phyloP scores from a whole-genome alignment of 2,888 invertebrate species.

The Drosophila cognata region DNA sequence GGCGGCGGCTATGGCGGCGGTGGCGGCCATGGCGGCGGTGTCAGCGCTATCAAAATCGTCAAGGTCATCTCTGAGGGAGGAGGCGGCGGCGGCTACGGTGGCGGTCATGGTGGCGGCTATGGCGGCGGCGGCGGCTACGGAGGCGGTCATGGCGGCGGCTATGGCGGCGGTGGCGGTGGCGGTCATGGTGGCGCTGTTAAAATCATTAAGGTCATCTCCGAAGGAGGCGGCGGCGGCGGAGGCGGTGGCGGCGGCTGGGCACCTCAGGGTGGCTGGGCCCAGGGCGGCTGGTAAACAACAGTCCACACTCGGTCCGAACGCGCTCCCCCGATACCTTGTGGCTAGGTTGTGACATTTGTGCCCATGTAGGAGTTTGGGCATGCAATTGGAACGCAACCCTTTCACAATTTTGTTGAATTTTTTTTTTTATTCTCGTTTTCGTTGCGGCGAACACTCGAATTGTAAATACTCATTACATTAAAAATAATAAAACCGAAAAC shows the following conservation, averaged over 20 bases:
- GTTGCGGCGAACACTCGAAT: conserved; percentile 27
- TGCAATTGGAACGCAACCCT: conserved; percentile 15
- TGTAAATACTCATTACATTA: conserved; percentile 56
- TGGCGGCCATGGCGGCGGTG: conserved; percentile 23
- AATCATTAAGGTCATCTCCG: conserved; percentile 51
- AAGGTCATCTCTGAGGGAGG: conserved; percentile 5
- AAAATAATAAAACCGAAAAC: conserved; percentile 18
- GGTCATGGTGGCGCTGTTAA: conserved; percentile 37
- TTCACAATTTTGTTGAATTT: conserved; percentile 23
- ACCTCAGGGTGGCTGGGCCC: conserved; percentile 64
- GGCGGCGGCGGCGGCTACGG: conserved; percentile 25
- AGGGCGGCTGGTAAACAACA: conserved; percentile 59
- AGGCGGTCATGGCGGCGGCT: conserved; percentile 36
- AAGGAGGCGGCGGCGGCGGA: conserved; percentile 33
- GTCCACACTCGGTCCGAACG: conserved; percentile 2
- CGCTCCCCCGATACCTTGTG: conserved; percentile 9
- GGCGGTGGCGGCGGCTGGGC: conserved; percentile 57
- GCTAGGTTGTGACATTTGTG: conserved; percentile 1
- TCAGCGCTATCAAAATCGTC: too few species aligned
- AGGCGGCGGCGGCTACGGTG: conserved; percentile 40
- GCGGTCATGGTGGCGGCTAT: conserved; percentile 32
- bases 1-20: conserved; percentile 36
- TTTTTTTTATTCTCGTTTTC: conserved; percentile 20
- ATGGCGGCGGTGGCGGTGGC: conserved; percentile 2
- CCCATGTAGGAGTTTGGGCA: conserved; percentile 6